phyloP scores from a whole-genome alignment of 1,140 invertebrate genomes.

The Lepidotrigona ventralis region DNA sequence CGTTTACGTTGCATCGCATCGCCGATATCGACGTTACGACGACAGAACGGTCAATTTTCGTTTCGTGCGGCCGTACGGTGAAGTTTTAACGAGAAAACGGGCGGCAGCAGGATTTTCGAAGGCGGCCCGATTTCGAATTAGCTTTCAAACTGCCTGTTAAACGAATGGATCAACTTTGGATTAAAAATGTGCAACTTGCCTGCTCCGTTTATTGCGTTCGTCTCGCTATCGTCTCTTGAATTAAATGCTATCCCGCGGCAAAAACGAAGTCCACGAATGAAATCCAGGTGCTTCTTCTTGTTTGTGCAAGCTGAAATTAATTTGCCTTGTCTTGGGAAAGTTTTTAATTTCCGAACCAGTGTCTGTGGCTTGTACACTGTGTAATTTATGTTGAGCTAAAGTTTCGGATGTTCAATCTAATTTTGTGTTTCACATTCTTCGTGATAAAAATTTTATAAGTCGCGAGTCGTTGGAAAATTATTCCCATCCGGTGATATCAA shows the following conservation, averaged over 20 bases:
- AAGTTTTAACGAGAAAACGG: slow-evolving; percentile 39
- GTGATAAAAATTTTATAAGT: too few relatives aligned
- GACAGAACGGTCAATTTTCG: slow-evolving; percentile 9
- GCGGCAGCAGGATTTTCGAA: neutral
- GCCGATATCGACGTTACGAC: slow-evolving; percentile 4
- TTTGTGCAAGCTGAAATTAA: neutral
- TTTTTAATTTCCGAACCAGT: too few relatives aligned
- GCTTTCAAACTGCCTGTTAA: slow-evolving; percentile 18
- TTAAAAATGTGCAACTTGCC: neutral
- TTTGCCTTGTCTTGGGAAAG: neutral
- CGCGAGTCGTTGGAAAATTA: too few relatives aligned
- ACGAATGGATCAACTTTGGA: slow-evolving; percentile 23
- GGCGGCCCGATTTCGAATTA: slow-evolving; percentile 10
- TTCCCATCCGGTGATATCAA: too few relatives aligned
- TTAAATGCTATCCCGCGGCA: neutral
- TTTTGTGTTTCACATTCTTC: too few relatives aligned
- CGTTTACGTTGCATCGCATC: slow-evolving; percentile 5
- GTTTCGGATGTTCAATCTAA: too few relatives aligned
- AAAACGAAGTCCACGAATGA: neutral
- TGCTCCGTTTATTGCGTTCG: neutral
- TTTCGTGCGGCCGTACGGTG: neutral
- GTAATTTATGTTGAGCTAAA: too few relatives aligned
- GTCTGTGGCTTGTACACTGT: too few relatives aligned
- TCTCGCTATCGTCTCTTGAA: neutral
- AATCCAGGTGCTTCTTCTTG: neutral